These are phyloP conservation scores for Diachrysia chrysitis DNA, from an alignment of 2,888 invertebrate genomes.

Conservation along the genomic window DNA sequence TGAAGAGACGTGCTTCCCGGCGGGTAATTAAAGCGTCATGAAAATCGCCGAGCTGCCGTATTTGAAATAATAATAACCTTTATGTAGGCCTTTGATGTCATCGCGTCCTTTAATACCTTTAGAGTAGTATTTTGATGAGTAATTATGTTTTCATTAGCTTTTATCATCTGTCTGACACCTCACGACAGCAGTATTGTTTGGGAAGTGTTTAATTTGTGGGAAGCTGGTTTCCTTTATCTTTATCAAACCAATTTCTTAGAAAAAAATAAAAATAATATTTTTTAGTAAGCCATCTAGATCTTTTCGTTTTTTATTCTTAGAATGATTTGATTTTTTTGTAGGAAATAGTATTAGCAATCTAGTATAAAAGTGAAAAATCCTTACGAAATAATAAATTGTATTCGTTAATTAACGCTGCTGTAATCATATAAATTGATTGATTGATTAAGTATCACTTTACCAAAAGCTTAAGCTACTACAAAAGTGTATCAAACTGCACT, in stretches of 20 bases:
- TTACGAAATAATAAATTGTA: neutral
- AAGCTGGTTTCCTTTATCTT: neutral
- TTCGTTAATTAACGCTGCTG: neutral
- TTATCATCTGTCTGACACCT: slow-evolving; percentile 30
- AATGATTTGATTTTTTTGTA: too few species aligned
- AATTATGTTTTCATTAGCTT: slow-evolving; percentile 53
- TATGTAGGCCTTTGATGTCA: slow-evolving; percentile 48
- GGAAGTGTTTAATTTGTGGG: slow-evolving; percentile 16
- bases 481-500: neutral
- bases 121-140: slow-evolving; percentile 43
- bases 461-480: neutral
- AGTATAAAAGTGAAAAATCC: neutral
- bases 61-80: slow-evolving; percentile 53
- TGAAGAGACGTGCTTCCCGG: slow-evolving; percentile 33
- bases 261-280: too few species aligned
- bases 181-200: slow-evolving; percentile 28
- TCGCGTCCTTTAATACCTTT: slow-evolving; percentile 41
- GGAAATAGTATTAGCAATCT: neutral
- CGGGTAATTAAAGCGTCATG: slow-evolving; percentile 49
- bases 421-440: too few species aligned
- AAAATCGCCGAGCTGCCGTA: slow-evolving; percentile 44
- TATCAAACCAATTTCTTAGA: too few species aligned
- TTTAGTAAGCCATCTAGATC: too few species aligned
- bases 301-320: too few species aligned
- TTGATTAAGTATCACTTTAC: neutral